Evolutionary conservation across 2,888 invertebrate species (phyloP).

Genomic region (Drosophila dives): DNA sequence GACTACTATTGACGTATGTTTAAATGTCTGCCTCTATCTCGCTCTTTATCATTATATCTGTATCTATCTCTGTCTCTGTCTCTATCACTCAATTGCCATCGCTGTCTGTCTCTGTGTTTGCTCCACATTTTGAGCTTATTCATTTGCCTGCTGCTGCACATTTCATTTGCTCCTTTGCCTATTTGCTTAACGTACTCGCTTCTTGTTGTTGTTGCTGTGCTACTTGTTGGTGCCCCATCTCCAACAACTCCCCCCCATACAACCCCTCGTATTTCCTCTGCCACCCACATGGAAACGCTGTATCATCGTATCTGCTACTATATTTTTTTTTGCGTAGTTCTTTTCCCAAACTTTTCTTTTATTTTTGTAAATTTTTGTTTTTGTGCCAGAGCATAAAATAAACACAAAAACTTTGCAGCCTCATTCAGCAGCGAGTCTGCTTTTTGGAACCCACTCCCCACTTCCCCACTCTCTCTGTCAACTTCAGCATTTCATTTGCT

Average conservation of each 20-base stretch:
- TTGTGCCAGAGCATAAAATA: conserved; percentile 59
- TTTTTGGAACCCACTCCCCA: conserved; percentile 1
- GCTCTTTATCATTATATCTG: conserved; percentile 11
- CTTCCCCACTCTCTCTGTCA: conserved; percentile 22
- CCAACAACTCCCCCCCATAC: not conserved
- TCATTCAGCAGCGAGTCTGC: conserved; percentile 57
- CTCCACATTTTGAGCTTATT: conserved; percentile 68
- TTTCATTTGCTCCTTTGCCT: conserved; percentile 65
- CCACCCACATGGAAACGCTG: conserved; percentile 52
- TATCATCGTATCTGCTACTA: conserved; percentile 26
- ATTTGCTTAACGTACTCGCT: conserved; percentile 68
- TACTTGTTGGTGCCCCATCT: conserved; percentile 40
- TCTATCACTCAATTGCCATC: conserved; percentile 15
- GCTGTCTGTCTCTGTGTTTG: conserved; percentile 42
- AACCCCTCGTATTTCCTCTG: not conserved
- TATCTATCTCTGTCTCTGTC: conserved; percentile 19
- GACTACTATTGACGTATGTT: conserved; percentile 52
- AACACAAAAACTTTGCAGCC: conserved; percentile 72
- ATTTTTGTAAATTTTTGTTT: conserved; percentile 30
- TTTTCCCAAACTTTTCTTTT: conserved; percentile 37
- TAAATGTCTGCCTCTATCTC: conserved; percentile 27
- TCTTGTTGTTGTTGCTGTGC: conserved; percentile 43
- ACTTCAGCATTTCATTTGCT: conserved; percentile 48
- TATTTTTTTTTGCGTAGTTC: conserved; percentile 5
- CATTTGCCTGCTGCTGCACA: conserved; percentile 64